Evolutionary conservation across 2,888 invertebrate species (phyloP), one percentile per base, ranked within the genome.

Genomic region (Copidosoma aretas): DNA sequence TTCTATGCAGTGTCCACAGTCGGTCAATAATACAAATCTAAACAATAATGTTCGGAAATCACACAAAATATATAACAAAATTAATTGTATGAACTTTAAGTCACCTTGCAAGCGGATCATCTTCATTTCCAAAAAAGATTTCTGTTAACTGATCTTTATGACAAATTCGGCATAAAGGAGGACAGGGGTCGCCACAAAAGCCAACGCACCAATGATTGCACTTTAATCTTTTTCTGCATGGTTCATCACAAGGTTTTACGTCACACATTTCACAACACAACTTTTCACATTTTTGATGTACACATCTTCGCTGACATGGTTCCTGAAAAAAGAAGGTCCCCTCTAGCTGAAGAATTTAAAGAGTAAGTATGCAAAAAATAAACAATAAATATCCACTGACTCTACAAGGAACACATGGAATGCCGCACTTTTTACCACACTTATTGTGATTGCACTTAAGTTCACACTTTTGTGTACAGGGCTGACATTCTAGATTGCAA

Each of bases 131-230:
- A 24, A 65, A 60, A 8, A 59, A 10, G 0, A 65, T 15, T 32
- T 56, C 5, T 41, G 66, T 66, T 12, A 66, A 15, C 32, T 60
- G 32, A 1, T 66, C 67, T 22, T 51, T 51, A 19, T 61, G 10
- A 24, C 67, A 67, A 25, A 61, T 57, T 39, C 61, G 43, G 41
- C 67, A 67, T 10, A 67, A 8, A 1, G 67, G 67, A 12, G 67
- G 67, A 21, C 67, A 67, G 22, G 61, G 56, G 32, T 67, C 67
- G 0, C 67, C 67, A 10, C 67, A 67, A 57, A 57, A 67, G 0
- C 67, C 67, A 46, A 67, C 39, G 39, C 67, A 67, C 4, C 39
- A 39, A 49, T 67, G 67, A 14, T 17, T 8, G 39, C 67, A 67
- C 49, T 61, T 67, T 15, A 67, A 61, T 15, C 0, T 8, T 57